phyloP scores from a whole-genome alignment of 2,113 vertebrate species.

The Thalassoma bifasciatum region DNA sequence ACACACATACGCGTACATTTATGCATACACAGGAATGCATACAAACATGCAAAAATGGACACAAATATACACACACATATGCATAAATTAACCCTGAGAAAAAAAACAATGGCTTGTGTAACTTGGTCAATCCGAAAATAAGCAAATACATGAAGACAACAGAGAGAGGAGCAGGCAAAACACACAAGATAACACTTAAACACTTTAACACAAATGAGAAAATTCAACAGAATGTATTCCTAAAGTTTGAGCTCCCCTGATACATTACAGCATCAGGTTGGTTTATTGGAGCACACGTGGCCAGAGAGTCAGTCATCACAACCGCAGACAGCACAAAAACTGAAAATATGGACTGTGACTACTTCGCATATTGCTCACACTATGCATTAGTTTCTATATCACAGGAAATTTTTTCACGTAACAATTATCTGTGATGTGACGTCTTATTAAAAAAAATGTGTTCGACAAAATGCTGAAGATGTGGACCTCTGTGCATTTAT shows the following conservation, averaged over 20 bases:
- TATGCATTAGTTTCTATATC: no score
- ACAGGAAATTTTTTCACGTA: no score
- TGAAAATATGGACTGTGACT: neutral
- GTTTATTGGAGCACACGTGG: neutral
- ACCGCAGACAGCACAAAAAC: neutral
- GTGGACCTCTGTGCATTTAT: constrained; percentile 7
- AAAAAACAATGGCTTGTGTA: constrained; percentile 2
- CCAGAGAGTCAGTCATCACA: neutral
- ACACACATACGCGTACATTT: constrained; percentile 12
- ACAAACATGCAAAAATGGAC: constrained; percentile 15
- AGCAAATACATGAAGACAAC: constrained; percentile 35
- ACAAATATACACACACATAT: constrained; percentile 1
- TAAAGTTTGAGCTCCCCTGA: neutral
- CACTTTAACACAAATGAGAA: constrained; percentile 38
- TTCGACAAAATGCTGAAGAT: constrained; percentile 8
- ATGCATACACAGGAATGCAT: constrained; percentile 13
- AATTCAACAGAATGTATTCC: constrained; percentile 14
- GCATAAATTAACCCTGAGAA: constrained; percentile 19
- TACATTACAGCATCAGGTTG: neutral
- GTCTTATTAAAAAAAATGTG: neutral
- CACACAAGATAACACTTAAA: constrained; percentile 31
- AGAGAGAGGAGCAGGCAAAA: constrained; percentile 59
- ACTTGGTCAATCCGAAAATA: constrained; percentile 15
- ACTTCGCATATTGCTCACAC: neutral
- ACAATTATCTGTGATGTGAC: neutral